Evolutionary conservation across 92 coral and sea anemone genomes (phyloP), one percentile per base, ranked within the genome.

Genomic region (Phenganax subtilis): DNA sequence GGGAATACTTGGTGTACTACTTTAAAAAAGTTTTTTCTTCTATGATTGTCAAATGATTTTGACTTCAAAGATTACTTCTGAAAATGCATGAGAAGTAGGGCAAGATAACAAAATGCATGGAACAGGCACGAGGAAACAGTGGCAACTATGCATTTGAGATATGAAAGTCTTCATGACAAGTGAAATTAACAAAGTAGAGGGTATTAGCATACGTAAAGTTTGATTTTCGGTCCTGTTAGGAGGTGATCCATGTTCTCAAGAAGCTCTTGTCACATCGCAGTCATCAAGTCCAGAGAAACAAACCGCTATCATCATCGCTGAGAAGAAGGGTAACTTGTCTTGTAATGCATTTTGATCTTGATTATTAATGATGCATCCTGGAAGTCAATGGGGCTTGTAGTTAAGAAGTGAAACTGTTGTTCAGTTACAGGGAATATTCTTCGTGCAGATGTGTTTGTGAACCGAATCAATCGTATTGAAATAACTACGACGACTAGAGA

Each of bases 391-490:
- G 25, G 7, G 65, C 7, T 59, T 12, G 65, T 12, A 14, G 30
- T 11, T 15, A 65, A 10, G 10, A 28, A 65, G 2, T 65, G 10
- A 11, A 8, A 16, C 66, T 56, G 12, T 51, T 51, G 52, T 57
- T 59, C 57, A 93, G 98, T 91, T 71, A 91, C 94, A 60, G 94
- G 98, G 29, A 75, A 91, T 69, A 69, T 91, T 68, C 65, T 93
- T 61, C 92, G 96, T 82, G 90, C 94, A 82, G 97, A 91, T 88
- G 92, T 93, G 14, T 91, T 90, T 84, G 98, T 93, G 67, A 93
- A 91, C 63, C 88, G 77, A 72, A 87, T 93, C 17, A 85, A 77
- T 47, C 85, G 82, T 63, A 91, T 93, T 78, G 98, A 93, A 71
- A 92, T 93, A 29, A 83, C 88, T 8, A 92, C 98, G 8, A 93